A percentile compares a stretch with the other conserved stretches of the same genome.
These are phyloP conservation scores for Allygus modestus DNA, from an alignment of 2,888 invertebrate genomes.

Conservation along the genomic window DNA sequence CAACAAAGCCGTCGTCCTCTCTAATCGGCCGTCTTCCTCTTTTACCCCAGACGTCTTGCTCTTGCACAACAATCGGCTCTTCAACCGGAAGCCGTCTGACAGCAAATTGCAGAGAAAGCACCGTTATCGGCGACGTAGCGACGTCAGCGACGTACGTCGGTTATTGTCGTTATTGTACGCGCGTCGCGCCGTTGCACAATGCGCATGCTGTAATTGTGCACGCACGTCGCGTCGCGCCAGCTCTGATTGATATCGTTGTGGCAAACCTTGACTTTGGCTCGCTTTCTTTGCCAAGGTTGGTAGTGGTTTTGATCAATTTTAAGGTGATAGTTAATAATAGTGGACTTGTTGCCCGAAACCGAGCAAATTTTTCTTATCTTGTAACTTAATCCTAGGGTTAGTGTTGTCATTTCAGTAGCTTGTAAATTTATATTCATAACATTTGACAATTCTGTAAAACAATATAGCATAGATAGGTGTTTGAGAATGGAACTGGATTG, in stretches of 20 bases:
- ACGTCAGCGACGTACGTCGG: neutral
- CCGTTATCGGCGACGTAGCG: conserved; percentile 22
- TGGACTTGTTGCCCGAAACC: no score
- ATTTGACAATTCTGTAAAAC: no score
- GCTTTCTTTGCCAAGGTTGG: conserved; percentile 26
- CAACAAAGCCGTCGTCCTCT: neutral
- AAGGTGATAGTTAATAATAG: no score
- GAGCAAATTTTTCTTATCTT: no score
- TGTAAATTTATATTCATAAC: no score
- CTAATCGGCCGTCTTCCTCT: neutral
- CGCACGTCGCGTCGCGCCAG: neutral
- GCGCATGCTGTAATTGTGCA: neutral
- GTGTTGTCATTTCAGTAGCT: no score
- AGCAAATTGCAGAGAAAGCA: conserved; percentile 27
- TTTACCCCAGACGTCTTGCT: neutral
- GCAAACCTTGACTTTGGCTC: conserved; percentile 1
- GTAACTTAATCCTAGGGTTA: no score
- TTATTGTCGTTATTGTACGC: conserved; percentile 5
- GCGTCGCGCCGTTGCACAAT: conserved; percentile 9
- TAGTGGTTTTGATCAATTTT: neutral
- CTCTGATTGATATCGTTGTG: conserved; percentile 13
- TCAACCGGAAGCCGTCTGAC: conserved; percentile 30
- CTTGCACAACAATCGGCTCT: conserved; percentile 19
- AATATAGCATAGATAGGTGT: no score
- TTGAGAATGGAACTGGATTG: no score